Evolutionary conservation across 2,888 invertebrate species (phyloP).

Genomic region (Aphrophora alni): DNA sequence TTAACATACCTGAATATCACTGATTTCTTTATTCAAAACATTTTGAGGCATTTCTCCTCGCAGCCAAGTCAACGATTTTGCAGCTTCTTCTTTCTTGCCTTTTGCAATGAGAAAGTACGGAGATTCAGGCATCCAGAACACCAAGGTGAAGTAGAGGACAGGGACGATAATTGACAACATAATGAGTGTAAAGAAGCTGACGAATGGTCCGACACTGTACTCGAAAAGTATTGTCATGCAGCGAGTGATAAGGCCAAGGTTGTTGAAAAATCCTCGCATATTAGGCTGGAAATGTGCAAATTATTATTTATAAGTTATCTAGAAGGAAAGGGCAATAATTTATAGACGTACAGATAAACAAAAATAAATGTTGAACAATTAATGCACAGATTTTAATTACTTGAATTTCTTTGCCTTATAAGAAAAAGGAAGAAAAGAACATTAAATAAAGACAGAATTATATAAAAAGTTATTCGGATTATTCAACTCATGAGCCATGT

Average conservation of each 20-base stretch:
- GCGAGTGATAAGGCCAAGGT: neutral
- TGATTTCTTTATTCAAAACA: neutral
- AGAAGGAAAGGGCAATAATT: too few relatives aligned
- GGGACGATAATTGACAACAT: neutral
- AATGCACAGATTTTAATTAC: too few relatives aligned
- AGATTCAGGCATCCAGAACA: conserved; percentile 19
- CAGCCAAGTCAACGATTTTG: conserved; percentile 2
- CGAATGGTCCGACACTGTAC: neutral
- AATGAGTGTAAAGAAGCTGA: neutral
- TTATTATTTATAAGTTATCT: too few relatives aligned
- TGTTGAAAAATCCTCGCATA: neutral
- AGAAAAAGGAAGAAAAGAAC: too few relatives aligned
- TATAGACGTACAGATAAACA: too few relatives aligned
- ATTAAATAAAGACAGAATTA: too few relatives aligned
- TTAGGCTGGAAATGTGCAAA: neutral
- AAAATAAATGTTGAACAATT: too few relatives aligned
- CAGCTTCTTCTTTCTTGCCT: conserved; percentile 11
- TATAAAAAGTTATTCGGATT: too few relatives aligned
- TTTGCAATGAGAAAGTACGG: conserved; percentile 15
- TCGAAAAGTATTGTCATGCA: neutral
- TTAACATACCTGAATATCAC: neutral
- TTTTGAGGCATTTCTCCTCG: neutral
- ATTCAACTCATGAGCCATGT: too few relatives aligned
- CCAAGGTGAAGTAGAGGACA: neutral
- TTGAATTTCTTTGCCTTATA: too few relatives aligned